A percentile compares a stretch with the other conserved stretches of the same genome.
Evolutionary conservation across 2,888 invertebrate species (phyloP).

Genomic region (Conchocele bisecta): DNA sequence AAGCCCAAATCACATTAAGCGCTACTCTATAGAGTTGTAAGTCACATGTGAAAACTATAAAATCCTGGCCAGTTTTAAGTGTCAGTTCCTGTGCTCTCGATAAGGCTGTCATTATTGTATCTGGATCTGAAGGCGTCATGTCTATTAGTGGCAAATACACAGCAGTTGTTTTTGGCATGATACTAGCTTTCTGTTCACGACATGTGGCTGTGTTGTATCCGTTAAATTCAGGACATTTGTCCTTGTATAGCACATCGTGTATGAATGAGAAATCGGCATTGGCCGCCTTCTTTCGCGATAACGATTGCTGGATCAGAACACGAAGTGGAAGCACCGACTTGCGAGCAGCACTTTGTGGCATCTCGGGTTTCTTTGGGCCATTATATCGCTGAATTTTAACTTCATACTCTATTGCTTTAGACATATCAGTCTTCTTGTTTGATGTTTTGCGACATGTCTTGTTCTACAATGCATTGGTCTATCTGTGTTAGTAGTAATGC

Average conservation of each 20-base stretch:
- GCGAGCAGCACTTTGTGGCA: background rate
- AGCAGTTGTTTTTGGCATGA: slow-evolving; percentile 36
- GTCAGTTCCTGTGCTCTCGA: slow-evolving; percentile 19
- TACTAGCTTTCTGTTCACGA: slow-evolving; percentile 29
- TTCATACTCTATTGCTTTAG: background rate
- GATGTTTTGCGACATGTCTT: too few species aligned
- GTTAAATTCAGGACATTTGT: slow-evolving; percentile 17
- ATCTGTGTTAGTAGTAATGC: slow-evolving; percentile 33
- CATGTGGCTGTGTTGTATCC: slow-evolving; percentile 20
- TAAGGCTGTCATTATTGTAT: slow-evolving; percentile 51
- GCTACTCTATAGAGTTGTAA: slow-evolving; percentile 57
- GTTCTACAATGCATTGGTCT: too few species aligned
- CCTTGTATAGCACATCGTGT: background rate
- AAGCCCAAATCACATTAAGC: slow-evolving; percentile 51
- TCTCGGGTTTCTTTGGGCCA: slow-evolving; percentile 25
- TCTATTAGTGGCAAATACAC: slow-evolving; percentile 53
- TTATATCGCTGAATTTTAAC: slow-evolving; percentile 6
- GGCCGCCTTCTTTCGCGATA: background rate
- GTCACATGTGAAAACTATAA: slow-evolving; percentile 43
- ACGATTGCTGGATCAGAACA: background rate
- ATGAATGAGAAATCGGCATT: slow-evolving; percentile 35
- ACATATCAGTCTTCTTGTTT: slow-evolving; percentile 13
- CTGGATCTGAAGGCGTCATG: slow-evolving; percentile 45
- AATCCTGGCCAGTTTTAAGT: slow-evolving; percentile 22
- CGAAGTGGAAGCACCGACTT: background rate